Percentiles rank a stretch among this genome's conserved stretches.
These are phyloP conservation scores for Chromoteleia sp. DNA, from an alignment of 2,888 invertebrate genomes.

Conservation along the genomic window DNA sequence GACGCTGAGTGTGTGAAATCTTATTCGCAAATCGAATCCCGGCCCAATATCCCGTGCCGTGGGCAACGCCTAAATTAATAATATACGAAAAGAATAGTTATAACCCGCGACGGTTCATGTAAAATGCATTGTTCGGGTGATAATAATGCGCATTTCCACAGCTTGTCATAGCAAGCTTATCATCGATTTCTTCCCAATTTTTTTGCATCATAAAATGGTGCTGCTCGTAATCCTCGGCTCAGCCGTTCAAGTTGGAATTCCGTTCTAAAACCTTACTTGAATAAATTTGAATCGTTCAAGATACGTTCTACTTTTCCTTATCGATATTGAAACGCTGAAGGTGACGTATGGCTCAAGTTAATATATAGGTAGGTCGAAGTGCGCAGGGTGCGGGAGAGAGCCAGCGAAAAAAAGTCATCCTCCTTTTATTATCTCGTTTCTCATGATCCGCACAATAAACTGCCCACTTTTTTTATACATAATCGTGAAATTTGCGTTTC, in stretches of 20 bases:
- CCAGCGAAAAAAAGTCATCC: slow-evolving; percentile 58
- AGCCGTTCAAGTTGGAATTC: slow-evolving; percentile 68
- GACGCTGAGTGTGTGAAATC: slow-evolving; percentile 33
- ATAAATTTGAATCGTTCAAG: slow-evolving; percentile 71
- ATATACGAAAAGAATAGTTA: slow-evolving; percentile 56
- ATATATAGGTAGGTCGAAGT: slow-evolving; percentile 66
- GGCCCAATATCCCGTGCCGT: slow-evolving; percentile 4
- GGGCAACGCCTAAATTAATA: slow-evolving; percentile 46
- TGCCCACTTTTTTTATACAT: slow-evolving; percentile 55
- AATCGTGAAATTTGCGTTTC: slow-evolving; percentile 58
- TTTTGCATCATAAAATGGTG: slow-evolving; percentile 68
- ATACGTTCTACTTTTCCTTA: slow-evolving; percentile 71
- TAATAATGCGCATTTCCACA: slow-evolving; percentile 65
- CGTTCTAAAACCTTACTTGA: slow-evolving; percentile 70
- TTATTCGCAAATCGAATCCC: slow-evolving; percentile 36
- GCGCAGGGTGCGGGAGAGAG: slow-evolving; percentile 37
- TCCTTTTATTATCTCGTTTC: slow-evolving; percentile 66
- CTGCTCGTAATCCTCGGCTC: slow-evolving; percentile 70
- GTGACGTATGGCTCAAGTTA: slow-evolving; percentile 69
- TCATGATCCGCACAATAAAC: slow-evolving; percentile 66
- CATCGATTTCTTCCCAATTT: slow-evolving; percentile 67
- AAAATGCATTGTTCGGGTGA: slow-evolving; percentile 59
- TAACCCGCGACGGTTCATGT: slow-evolving; percentile 46
- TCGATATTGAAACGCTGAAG: slow-evolving; percentile 70
- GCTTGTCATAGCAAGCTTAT: slow-evolving; percentile 69